Evolutionary conservation across 2,113 vertebrate genomes (phyloP).

Genomic region (Guaruba guarouba): DNA sequence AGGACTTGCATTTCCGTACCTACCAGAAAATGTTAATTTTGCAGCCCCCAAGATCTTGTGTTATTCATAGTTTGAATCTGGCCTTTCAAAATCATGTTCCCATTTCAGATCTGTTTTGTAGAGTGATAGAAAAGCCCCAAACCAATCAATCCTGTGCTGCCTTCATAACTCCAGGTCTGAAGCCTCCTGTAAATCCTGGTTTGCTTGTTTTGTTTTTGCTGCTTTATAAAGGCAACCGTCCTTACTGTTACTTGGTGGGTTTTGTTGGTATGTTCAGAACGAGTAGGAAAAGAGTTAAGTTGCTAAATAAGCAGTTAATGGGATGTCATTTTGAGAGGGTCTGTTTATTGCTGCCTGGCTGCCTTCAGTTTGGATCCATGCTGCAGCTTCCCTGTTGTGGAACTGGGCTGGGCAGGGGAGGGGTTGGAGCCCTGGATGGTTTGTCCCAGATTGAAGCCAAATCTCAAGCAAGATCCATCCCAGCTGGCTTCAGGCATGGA

Average conservation of each 20-base stretch:
- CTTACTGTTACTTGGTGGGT: not conserved
- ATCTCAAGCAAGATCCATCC: not conserved
- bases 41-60: not conserved
- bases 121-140: too few relatives aligned
- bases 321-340: not conserved
- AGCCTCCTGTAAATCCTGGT: not conserved
- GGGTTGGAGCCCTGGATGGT: not conserved
- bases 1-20: not conserved
- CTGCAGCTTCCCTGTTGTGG: not conserved
- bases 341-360: not conserved
- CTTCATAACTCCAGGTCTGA: fast-evolving
- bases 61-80: not conserved
- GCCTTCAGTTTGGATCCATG: not conserved
- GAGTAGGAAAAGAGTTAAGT: not conserved
- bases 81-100: not conserved
- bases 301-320: not conserved
- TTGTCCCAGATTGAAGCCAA: not conserved
- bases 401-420: not conserved
- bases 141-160: not conserved
- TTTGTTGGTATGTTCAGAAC: not conserved
- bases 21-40: not conserved
- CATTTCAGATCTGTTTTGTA: not conserved
- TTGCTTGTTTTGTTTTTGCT: not conserved
- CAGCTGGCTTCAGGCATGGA: not conserved
- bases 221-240: not conserved